Conservation (phyloP, 2,888 invertebrate genomes). For the Crocallis elinguaria region DNA sequence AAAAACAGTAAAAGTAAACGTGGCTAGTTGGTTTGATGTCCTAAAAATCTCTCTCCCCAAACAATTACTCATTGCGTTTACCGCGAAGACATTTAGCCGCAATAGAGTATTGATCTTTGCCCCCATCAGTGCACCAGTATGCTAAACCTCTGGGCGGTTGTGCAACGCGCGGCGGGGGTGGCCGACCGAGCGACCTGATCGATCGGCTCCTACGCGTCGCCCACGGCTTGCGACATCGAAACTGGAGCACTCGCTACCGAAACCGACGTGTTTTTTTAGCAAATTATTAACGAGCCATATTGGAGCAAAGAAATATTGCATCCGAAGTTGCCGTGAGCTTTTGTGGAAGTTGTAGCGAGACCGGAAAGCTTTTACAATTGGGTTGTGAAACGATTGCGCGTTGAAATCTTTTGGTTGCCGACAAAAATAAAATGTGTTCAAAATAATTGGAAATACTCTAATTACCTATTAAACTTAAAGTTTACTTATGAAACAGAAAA, state of each 20-base stretch:
- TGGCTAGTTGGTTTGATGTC: neutral
- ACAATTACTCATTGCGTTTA: constrained; percentile 23
- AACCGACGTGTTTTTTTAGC: constrained; percentile 62
- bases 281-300: constrained; percentile 64
- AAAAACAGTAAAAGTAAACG: neutral
- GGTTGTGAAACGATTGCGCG: constrained; percentile 21
- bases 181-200: constrained; percentile 59
- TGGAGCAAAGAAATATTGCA: constrained; percentile 51
- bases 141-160: constrained; percentile 59
- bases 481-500: no score
- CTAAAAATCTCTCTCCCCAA: neutral
- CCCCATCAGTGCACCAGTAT: constrained; percentile 55
- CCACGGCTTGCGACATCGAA: constrained; percentile 75
- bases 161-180: constrained; percentile 60
- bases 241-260: constrained; percentile 74
- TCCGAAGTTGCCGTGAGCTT: constrained; percentile 46
- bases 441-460: no score
- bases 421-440: no score
- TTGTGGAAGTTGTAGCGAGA: constrained; percentile 40
- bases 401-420: constrained; percentile 33
- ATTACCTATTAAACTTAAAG: no score
- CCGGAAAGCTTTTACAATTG: constrained; percentile 39
- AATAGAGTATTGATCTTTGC: constrained; percentile 48
- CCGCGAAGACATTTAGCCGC: constrained; percentile 25
- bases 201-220: constrained; percentile 70